These are phyloP conservation scores for Geotrypetes seraphini DNA, from an alignment of 2,797 vertebrate genomes.

Conservation along the genomic window DNA sequence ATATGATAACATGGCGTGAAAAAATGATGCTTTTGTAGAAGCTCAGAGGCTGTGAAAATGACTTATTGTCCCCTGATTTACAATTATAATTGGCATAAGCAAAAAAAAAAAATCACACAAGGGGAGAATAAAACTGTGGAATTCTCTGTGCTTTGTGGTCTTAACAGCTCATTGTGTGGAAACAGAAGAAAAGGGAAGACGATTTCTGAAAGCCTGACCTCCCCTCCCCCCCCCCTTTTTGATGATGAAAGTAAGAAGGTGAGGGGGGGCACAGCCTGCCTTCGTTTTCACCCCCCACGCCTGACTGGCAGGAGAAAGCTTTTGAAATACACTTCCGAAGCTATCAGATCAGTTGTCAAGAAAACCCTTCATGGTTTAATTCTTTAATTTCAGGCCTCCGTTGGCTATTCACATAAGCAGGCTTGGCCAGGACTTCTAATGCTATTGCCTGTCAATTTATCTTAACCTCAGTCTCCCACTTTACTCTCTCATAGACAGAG, in stretches of 20 bases:
- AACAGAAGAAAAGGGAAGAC: neutral
- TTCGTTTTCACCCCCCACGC: no score
- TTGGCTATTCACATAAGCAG: conserved; percentile 29
- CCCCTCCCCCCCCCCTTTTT: neutral
- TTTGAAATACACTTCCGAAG: conserved; percentile 14
- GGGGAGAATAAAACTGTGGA: neutral
- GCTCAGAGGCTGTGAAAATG: neutral
- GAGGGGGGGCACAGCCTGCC: no score
- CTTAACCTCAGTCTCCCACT: conserved; percentile 31
- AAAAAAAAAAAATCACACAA: neutral
- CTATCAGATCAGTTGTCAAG: conserved; percentile 21
- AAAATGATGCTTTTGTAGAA: conserved; percentile 3
- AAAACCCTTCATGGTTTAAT: conserved; percentile 27
- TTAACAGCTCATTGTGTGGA: no score
- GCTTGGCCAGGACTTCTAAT: conserved; percentile 35
- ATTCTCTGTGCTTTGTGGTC: neutral
- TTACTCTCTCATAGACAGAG: conserved; percentile 18
- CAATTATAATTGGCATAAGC: neutral
- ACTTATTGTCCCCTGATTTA: neutral
- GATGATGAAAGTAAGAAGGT: neutral
- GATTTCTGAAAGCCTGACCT: neutral
- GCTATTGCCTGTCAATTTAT: conserved; percentile 40
- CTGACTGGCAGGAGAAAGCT: neutral
- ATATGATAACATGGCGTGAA: conserved; percentile 7
- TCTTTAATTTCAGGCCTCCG: conserved; percentile 32